These are phyloP conservation scores for Neelides sp. DNA, from an alignment of 1,140 invertebrate species.

Conservation along the genomic window DNA sequence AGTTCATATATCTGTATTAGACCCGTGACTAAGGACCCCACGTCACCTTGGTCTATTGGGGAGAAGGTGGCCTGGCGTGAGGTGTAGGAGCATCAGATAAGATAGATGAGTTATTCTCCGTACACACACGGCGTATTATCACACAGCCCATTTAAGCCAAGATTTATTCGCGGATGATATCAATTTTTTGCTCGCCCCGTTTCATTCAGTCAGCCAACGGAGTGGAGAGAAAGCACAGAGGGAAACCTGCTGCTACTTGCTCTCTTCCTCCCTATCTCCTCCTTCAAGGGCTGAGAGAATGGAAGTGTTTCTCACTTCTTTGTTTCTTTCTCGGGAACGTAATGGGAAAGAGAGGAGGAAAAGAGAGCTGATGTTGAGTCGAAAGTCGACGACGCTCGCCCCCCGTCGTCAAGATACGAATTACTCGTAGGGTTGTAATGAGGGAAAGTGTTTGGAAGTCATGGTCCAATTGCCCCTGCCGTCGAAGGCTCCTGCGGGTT, in stretches of 20 bases:
- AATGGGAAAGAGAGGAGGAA: slow-evolving; percentile 1
- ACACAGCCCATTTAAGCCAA: slow-evolving; percentile 32
- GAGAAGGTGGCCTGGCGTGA: not conserved
- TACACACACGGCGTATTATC: slow-evolving; percentile 30
- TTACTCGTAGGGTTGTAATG: slow-evolving; percentile 31
- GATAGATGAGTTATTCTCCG: slow-evolving; percentile 29
- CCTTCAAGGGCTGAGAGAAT: slow-evolving; percentile 14
- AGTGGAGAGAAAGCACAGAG: slow-evolving; percentile 16
- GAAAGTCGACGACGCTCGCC: slow-evolving; percentile 1
- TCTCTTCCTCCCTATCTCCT: not conserved
- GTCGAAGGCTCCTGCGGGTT: slow-evolving; percentile 24
- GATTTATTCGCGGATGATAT: slow-evolving; percentile 32
- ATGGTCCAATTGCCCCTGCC: slow-evolving; percentile 28
- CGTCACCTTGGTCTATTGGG: no score
- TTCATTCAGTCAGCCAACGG: not conserved
- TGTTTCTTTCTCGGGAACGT: slow-evolving; percentile 9
- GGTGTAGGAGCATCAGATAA: slow-evolving; percentile 23
- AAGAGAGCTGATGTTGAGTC: not conserved
- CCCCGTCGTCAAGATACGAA: slow-evolving; percentile 29
- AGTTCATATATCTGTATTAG: slow-evolving; percentile 14
- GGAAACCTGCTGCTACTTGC: slow-evolving; percentile 29
- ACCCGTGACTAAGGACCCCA: no score
- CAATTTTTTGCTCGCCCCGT: slow-evolving; percentile 28
- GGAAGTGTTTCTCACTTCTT: slow-evolving; percentile 17
- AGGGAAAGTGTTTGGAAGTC: slow-evolving; percentile 32